A percentile compares a stretch with the other conserved stretches of the same genome.
These are phyloP conservation scores for Drosophila kambysellisi DNA, from an alignment of 2,888 invertebrate genomes.

Conservation along the genomic window DNA sequence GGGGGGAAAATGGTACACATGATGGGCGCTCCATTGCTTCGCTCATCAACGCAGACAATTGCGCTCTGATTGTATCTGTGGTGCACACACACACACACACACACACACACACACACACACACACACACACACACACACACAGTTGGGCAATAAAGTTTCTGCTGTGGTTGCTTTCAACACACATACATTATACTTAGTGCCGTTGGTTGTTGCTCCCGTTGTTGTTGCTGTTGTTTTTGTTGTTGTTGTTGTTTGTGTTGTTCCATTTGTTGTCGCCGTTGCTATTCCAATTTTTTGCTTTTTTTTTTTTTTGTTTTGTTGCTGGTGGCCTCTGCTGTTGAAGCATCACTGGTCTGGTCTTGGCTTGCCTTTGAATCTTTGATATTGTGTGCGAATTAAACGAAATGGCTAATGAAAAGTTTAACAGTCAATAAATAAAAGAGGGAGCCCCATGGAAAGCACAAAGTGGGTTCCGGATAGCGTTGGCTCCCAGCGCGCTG, in stretches of 20 bases:
- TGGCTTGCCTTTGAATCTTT: slow-evolving; percentile 63
- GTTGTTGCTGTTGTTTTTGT: slow-evolving; percentile 35
- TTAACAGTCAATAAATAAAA: slow-evolving; percentile 80
- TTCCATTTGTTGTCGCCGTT: slow-evolving; percentile 48
- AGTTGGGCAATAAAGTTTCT: slow-evolving; percentile 69
- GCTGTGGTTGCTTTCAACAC: slow-evolving; percentile 76
- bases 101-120: slow-evolving; percentile 14
- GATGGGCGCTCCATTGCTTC: slow-evolving; percentile 54
- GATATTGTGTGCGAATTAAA: slow-evolving; percentile 79
- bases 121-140: slow-evolving; percentile 15
- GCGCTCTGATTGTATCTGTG: slow-evolving; percentile 77
- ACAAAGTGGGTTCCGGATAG: slow-evolving; percentile 20
- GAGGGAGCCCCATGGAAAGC: slow-evolving; percentile 34
- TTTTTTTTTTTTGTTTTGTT: not conserved
- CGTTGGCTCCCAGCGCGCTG: not conserved
- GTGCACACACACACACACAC: slow-evolving; percentile 11
- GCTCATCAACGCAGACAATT: slow-evolving; percentile 78
- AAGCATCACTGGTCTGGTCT: not conserved
- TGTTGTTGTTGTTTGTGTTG: slow-evolving; percentile 31
- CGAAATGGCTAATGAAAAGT: slow-evolving; percentile 82
- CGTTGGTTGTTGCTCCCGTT: slow-evolving; percentile 39
- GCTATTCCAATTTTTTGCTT: slow-evolving; percentile 14
- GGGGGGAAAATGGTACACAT: slow-evolving; percentile 34
- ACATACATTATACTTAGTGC: slow-evolving; percentile 79
- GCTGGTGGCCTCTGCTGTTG: slow-evolving; percentile 35